These are phyloP conservation scores for Cyanistes caeruleus DNA, from an alignment of 2,113 vertebrate species.

Conservation along the genomic window DNA sequence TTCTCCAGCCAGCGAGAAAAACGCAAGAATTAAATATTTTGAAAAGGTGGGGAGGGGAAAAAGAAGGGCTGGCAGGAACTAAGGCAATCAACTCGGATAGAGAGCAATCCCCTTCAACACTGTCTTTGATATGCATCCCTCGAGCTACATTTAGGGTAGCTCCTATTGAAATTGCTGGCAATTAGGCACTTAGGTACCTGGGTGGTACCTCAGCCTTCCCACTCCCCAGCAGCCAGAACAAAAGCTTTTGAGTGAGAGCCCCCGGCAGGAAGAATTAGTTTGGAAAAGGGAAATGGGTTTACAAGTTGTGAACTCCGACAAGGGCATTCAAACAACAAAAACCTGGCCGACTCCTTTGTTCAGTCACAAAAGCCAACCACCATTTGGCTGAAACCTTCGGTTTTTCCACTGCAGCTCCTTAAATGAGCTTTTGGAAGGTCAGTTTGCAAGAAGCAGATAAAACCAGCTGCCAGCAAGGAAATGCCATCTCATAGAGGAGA, in stretches of 20 bases:
- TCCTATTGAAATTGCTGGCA: not conserved
- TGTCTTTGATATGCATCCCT: constrained; percentile 20
- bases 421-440: not conserved
- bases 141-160: not conserved
- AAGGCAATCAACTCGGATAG: not conserved
- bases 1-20: not conserved
- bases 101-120: not conserved
- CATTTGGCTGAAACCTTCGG: not conserved
- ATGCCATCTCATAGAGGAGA: not conserved
- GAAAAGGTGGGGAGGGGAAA: not conserved
- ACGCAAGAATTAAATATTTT: not conserved
- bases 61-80: not conserved
- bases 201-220: not conserved
- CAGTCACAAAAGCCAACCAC: constrained; percentile 21
- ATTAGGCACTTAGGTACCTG: not conserved
- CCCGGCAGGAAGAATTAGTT: constrained; percentile 11
- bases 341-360: constrained; percentile 3
- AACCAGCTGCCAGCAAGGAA: not conserved
- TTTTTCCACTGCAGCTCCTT: not conserved
- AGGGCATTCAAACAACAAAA: constrained; percentile 3
- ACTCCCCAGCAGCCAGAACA: not conserved
- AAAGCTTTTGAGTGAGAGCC: not conserved
- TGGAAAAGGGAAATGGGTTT: constrained; percentile 43
- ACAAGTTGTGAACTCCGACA: constrained; percentile 38
- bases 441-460: not conserved